phyloP scores from a whole-genome alignment of 2,888 invertebrate species.

The Clusia tigrina region DNA sequence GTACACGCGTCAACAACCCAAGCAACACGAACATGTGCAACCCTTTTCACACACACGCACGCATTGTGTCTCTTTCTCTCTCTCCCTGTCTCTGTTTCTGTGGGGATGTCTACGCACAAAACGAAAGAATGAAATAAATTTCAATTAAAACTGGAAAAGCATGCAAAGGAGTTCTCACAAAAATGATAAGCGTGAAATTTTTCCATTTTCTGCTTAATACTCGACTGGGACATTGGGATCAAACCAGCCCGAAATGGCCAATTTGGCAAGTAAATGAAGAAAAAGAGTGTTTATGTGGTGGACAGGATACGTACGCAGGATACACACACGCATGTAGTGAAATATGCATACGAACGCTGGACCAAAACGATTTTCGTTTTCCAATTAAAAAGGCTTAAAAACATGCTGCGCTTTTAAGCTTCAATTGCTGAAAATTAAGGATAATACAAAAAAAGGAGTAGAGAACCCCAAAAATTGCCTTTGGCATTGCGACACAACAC shows the following conservation, averaged over 20 bases:
- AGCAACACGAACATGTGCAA: too few species aligned
- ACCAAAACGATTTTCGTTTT: not conserved
- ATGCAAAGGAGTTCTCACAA: not conserved
- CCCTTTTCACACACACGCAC: slow-evolving; percentile 8
- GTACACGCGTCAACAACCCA: too few species aligned
- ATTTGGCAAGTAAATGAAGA: not conserved
- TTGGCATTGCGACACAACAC: too few species aligned
- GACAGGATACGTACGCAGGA: too few species aligned
- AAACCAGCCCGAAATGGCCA: slow-evolving; percentile 2
- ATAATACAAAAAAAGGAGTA: too few species aligned
- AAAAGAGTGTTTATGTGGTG: not conserved
- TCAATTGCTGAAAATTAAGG: slow-evolving; percentile 1
- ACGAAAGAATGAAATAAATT: not conserved
- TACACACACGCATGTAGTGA: not conserved
- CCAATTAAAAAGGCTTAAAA: not conserved
- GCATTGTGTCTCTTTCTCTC: too few species aligned
- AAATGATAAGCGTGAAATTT: not conserved
- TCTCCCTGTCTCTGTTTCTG: too few species aligned
- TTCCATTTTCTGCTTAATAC: not conserved
- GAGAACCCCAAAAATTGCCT: too few species aligned
- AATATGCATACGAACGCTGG: not conserved
- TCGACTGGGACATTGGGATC: not conserved
- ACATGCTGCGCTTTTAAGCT: not conserved
- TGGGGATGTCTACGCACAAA: too few species aligned
- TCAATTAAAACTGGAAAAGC: slow-evolving; percentile 7